These are phyloP conservation scores for Pterostichus niger DNA, from an alignment of 2,888 invertebrate genomes.

Conservation along the genomic window DNA sequence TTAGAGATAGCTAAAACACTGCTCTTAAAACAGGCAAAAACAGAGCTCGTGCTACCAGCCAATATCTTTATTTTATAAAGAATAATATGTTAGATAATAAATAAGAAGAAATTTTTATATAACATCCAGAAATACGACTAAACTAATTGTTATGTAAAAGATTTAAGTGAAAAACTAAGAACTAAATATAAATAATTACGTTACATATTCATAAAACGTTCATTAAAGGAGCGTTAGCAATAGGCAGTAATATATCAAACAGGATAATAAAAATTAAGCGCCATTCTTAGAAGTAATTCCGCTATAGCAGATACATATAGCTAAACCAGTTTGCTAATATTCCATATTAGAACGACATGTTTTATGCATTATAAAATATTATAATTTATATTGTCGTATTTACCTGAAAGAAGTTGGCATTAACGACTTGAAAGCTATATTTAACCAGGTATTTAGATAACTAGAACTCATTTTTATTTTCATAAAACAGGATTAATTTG, in stretches of 20 bases:
- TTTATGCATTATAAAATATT: conserved; percentile 50
- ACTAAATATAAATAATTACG: conserved; percentile 9
- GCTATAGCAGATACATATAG: conserved; percentile 2
- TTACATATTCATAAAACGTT: background rate
- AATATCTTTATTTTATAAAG: no score
- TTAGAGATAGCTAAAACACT: no score
- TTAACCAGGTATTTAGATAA: conserved; percentile 2
- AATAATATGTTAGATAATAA: no score
- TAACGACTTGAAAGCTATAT: conserved; percentile 19
- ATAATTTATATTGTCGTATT: conserved; percentile 58
- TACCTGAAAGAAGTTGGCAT: conserved; percentile 36
- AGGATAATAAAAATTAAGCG: conserved; percentile 17
- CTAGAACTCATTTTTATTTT: conserved; percentile 3
- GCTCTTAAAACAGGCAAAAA: no score
- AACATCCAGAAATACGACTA: no score
- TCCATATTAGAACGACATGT: conserved; percentile 34
- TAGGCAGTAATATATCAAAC: conserved; percentile 1
- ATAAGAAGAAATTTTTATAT: no score
- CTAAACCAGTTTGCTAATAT: conserved; percentile 44
- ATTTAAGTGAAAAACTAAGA: background rate
- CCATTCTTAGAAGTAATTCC: conserved; percentile 41
- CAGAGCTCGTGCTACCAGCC: no score
- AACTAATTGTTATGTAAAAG: no score
- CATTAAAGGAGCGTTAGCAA: conserved; percentile 3
- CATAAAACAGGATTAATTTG: background rate